Evolutionary conservation across 2,797 vertebrate genomes (phyloP).

Genomic region (Crypturellus tataupa): DNA sequence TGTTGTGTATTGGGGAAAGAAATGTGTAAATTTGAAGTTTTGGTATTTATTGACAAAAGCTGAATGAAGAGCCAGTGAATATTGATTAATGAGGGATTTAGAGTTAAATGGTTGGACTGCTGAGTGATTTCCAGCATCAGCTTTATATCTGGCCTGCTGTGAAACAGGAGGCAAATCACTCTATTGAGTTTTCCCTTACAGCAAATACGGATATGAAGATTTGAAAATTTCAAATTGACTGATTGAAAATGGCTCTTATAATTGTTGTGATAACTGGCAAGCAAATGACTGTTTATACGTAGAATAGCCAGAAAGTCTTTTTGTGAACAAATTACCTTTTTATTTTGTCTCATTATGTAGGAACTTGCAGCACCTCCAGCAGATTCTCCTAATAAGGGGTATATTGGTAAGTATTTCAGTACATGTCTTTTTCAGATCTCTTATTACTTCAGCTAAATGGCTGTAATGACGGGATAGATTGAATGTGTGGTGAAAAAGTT

Average conservation of each 20-base stretch:
- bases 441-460: not conserved
- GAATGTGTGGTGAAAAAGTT: not conserved
- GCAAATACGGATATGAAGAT: not conserved
- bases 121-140: not conserved
- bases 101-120: not conserved
- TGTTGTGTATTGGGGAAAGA: not conserved
- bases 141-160: not conserved
- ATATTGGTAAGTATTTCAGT: constrained; percentile 86
- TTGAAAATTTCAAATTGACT: not conserved
- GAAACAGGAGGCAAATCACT: not conserved
- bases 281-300: not conserved
- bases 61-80: not conserved
- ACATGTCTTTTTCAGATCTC: not conserved
- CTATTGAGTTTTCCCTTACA: not conserved
- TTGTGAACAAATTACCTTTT: not conserved
- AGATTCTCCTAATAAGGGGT: constrained; percentile 91
- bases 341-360: constrained; percentile 70
- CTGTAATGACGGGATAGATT: not conserved
- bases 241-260: not conserved
- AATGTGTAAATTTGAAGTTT: not conserved
- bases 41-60: not conserved
- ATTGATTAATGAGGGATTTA: not conserved
- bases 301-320: not conserved
- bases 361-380: constrained; percentile 89
- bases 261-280: not conserved